Evolutionary conservation across 2,888 invertebrate species (phyloP).

Genomic region (Erebia epiphron): DNA sequence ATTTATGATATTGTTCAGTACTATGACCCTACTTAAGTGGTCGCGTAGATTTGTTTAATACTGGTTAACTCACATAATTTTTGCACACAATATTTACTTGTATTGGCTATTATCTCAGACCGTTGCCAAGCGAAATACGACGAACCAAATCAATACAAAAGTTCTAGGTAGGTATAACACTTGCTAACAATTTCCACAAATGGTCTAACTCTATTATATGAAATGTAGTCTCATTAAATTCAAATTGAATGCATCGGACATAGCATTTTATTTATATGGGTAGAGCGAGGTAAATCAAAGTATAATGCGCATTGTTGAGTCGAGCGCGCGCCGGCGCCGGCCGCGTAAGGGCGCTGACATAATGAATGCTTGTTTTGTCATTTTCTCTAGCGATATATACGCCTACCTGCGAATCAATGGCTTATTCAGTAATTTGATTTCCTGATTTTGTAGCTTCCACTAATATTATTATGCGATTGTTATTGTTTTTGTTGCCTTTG

Average conservation of each 20-base stretch:
- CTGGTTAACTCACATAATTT: too few relatives aligned
- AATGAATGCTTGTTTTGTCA: slow-evolving; percentile 28
- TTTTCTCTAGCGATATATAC: slow-evolving; percentile 8
- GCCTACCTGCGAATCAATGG: background rate
- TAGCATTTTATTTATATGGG: slow-evolving; percentile 42
- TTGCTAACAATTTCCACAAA: slow-evolving; percentile 20
- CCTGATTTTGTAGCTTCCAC: background rate
- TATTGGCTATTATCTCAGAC: background rate
- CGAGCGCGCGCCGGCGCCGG: slow-evolving; percentile 58
- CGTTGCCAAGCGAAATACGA: background rate
- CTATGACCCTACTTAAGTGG: too few relatives aligned
- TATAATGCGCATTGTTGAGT: slow-evolving; percentile 48
- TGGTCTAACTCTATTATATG: slow-evolving; percentile 27
- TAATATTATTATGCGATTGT: too few relatives aligned
- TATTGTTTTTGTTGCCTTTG: too few relatives aligned
- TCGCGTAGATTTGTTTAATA: too few relatives aligned
- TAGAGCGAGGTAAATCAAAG: slow-evolving; percentile 45
- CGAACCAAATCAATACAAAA: background rate
- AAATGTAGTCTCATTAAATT: slow-evolving; percentile 41
- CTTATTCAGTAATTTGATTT: slow-evolving; percentile 7
- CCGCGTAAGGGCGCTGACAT: slow-evolving; percentile 49
- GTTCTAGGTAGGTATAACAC: background rate
- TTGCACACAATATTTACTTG: background rate
- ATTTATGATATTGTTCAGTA: too few relatives aligned
- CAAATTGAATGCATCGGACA: slow-evolving; percentile 40